Evolutionary conservation across 2,797 vertebrate species (phyloP).

Genomic region (Melanotaenia nigrans): DNA sequence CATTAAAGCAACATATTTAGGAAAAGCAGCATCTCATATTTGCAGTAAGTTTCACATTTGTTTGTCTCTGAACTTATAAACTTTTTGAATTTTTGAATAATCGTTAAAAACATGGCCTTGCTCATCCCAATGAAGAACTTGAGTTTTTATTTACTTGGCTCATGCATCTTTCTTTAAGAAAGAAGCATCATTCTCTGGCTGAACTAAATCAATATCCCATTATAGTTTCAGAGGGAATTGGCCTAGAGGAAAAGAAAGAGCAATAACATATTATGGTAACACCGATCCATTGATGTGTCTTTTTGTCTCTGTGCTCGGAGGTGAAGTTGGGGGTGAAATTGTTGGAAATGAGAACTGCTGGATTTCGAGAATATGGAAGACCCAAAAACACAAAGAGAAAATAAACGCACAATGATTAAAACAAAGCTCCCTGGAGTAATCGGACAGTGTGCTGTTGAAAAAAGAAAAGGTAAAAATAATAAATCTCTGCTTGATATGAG

Average conservation of each 20-base stretch:
- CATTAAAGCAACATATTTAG: background rate
- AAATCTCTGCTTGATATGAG: constrained; percentile 51
- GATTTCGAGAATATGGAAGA: constrained; percentile 58
- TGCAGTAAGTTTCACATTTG: background rate
- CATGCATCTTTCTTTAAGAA: constrained; percentile 46
- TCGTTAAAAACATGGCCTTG: constrained; percentile 14
- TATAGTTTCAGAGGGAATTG: constrained; percentile 67
- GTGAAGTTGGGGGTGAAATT: constrained; percentile 46
- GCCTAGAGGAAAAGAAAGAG: constrained; percentile 62
- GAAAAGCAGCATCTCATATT: background rate
- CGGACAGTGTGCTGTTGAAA: constrained; percentile 30
- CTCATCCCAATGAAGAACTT: constrained; percentile 19
- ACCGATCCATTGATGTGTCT: constrained; percentile 41
- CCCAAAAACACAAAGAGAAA: constrained; percentile 54
- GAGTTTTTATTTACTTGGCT: constrained; percentile 66
- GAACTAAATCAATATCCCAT: constrained; percentile 78
- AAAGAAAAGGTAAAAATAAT: constrained; percentile 18
- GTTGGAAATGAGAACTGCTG: constrained; percentile 57
- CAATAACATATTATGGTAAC: constrained; percentile 66
- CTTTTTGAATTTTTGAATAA: background rate
- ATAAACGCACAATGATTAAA: constrained; percentile 54
- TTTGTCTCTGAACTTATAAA: background rate
- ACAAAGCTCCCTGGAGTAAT: constrained; percentile 39
- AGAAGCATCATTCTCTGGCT: constrained; percentile 57
- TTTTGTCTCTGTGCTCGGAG: constrained; percentile 35